These are phyloP conservation scores for Astropecten irregularis DNA, from an alignment of 53 echinoderm and acorn worm species.

Conservation along the genomic window DNA sequence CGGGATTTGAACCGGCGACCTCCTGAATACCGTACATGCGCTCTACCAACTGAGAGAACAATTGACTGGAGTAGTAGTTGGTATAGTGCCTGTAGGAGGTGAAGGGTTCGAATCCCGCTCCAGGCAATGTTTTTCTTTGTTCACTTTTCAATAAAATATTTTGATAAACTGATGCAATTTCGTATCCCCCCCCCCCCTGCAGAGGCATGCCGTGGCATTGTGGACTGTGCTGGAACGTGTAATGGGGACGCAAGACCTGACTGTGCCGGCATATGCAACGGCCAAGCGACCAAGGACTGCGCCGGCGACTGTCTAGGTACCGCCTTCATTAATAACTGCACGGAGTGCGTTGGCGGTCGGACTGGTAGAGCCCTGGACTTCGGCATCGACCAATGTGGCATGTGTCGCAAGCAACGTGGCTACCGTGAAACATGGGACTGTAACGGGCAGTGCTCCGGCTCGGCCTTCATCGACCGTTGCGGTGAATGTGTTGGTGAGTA, in stretches of 20 bases:
- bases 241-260: constrained; percentile 50
- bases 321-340: constrained; percentile 81
- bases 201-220: constrained; percentile 32
- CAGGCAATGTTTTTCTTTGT: no score
- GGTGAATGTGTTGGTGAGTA: constrained; percentile 82
- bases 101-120: no score
- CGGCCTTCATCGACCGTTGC: constrained; percentile 74
- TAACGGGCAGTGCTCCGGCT: constrained; percentile 73
- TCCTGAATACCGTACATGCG: no score
- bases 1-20: no score
- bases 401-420: constrained; percentile 52
- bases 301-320: constrained; percentile 75
- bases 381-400: constrained; percentile 79
- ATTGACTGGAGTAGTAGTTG: no score
- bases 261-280: constrained; percentile 66
- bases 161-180: no score
- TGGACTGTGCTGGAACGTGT: constrained; percentile 68
- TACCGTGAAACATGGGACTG: constrained; percentile 86
- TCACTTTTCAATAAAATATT: no score
- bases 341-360: constrained; percentile 83
- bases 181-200: no score
- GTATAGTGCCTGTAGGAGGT: no score
- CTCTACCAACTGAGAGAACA: no score
- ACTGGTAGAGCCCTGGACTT: constrained; percentile 62
- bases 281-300: constrained; percentile 59